Evolutionary conservation across 1,140 invertebrate species (phyloP).

Genomic region (Drosophila pachea): DNA sequence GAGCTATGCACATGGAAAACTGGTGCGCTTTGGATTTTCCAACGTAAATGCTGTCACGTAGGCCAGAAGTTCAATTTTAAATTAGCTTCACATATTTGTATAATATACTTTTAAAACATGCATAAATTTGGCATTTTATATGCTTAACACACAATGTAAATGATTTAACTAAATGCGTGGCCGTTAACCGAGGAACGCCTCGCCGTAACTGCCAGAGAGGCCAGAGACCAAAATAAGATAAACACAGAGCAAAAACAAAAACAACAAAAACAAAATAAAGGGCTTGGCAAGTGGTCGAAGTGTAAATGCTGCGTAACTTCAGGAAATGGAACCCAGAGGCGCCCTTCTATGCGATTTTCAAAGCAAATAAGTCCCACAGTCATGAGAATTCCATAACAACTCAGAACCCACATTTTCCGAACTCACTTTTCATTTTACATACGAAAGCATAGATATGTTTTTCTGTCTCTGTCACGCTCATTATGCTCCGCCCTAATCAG

Average conservation of each 20-base stretch:
- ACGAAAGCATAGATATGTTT: background rate
- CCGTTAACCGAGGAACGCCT: constrained; percentile 30
- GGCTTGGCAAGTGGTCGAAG: background rate
- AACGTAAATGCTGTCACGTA: constrained; percentile 53
- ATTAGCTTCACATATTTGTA: constrained; percentile 40
- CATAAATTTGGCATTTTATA: constrained; percentile 48
- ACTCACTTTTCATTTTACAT: background rate
- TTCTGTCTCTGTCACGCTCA: background rate
- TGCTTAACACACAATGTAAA: constrained; percentile 25
- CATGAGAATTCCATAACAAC: too few species aligned
- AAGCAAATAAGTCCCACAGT: background rate
- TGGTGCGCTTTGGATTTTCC: constrained; percentile 36
- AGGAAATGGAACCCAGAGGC: background rate
- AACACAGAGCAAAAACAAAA: constrained; percentile 33
- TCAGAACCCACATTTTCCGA: too few species aligned
- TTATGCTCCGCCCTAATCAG: background rate
- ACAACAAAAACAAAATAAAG: background rate
- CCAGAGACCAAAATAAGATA: constrained; percentile 18
- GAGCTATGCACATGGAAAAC: constrained; percentile 40
- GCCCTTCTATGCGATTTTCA: background rate
- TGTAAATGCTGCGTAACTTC: background rate
- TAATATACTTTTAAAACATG: constrained; percentile 9
- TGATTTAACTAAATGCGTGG: constrained; percentile 29
- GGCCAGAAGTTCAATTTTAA: constrained; percentile 46
- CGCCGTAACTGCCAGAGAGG: constrained; percentile 12